Percentiles rank a stretch among this genome's conserved stretches.
phyloP scores from a whole-genome alignment of 2,888 invertebrate species.

The Erynnis tages region DNA sequence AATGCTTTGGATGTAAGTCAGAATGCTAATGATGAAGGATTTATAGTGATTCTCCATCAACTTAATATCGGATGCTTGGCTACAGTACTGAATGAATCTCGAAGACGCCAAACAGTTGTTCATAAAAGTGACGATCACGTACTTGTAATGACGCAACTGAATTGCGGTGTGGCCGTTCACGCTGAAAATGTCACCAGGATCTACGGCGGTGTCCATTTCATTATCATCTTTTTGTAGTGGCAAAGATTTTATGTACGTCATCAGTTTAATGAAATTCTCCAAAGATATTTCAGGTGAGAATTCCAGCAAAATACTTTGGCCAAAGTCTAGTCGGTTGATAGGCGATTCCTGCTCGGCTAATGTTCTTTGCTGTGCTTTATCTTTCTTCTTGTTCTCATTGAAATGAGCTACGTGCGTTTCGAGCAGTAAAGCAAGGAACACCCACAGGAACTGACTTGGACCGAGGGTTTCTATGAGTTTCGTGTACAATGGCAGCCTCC shows the following conservation, averaged over 20 bases:
- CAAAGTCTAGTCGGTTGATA: conserved; percentile 84
- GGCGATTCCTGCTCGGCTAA: conserved; percentile 70
- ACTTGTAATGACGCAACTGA: conserved; percentile 92
- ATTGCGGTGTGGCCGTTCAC: conserved; percentile 84
- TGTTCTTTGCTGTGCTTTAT: conserved; percentile 49
- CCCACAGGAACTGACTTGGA: conserved; percentile 84
- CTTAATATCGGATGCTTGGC: conserved; percentile 69
- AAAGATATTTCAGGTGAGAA: conserved; percentile 84
- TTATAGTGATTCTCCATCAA: conserved; percentile 84
- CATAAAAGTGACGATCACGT: conserved; percentile 88
- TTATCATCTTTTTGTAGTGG: conserved; percentile 84
- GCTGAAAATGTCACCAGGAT: conserved; percentile 81
- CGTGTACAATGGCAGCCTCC: conserved; percentile 89
- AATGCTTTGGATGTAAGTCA: conserved; percentile 85
- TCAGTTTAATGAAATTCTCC: conserved; percentile 84
- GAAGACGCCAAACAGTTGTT: conserved; percentile 85
- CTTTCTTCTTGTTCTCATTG: conserved; percentile 69
- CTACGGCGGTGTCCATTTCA: conserved; percentile 59
- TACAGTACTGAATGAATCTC: conserved; percentile 85
- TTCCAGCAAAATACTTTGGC: conserved; percentile 83
- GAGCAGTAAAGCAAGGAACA: conserved; percentile 86
- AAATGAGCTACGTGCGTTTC: conserved; percentile 86
- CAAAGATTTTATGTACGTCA: conserved; percentile 84
- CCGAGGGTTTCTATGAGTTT: conserved; percentile 89
- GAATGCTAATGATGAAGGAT: conserved; percentile 84